Evolutionary conservation across 64 coral and sea anemone species (phyloP).

Genomic region (Montipora sp.): DNA sequence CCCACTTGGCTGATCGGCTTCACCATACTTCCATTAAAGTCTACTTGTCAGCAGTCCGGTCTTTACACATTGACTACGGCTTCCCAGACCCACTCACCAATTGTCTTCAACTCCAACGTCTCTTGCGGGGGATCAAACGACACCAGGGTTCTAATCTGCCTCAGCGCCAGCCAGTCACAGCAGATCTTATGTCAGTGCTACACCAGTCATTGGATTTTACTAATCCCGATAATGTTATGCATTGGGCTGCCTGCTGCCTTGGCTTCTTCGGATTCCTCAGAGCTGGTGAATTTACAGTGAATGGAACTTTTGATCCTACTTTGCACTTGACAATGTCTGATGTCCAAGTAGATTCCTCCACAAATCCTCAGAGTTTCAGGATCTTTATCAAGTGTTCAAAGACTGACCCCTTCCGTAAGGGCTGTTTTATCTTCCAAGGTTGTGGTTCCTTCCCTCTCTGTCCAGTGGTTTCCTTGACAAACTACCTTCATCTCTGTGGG

Average conservation of each 20-base stretch:
- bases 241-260: slow-evolving; percentile 24
- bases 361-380: slow-evolving; percentile 14
- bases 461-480: neutral
- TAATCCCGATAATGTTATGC: neutral
- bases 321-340: neutral
- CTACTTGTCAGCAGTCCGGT: no score
- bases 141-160: neutral
- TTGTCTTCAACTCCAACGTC: neutral
- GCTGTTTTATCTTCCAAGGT: slow-evolving; percentile 29
- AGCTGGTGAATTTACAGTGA: slow-evolving; percentile 12
- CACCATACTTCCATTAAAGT: no score
- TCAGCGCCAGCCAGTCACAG: slow-evolving; percentile 1
- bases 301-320: slow-evolving; percentile 11
- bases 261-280: slow-evolving; percentile 11
- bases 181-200: neutral
- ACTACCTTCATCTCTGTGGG: neutral
- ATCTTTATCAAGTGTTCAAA: slow-evolving; percentile 17
- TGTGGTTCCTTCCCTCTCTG: neutral
- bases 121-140: slow-evolving; percentile 22
- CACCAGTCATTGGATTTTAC: neutral
- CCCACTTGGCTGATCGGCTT: neutral
- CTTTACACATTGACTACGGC: slow-evolving; percentile 44
- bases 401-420: slow-evolving; percentile 7
- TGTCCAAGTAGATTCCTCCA: neutral
- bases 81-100: slow-evolving; percentile 7